Base-by-base conservation (phyloP, 2,113 vertebrate species). In the Dipodomys stephensi region DNA sequence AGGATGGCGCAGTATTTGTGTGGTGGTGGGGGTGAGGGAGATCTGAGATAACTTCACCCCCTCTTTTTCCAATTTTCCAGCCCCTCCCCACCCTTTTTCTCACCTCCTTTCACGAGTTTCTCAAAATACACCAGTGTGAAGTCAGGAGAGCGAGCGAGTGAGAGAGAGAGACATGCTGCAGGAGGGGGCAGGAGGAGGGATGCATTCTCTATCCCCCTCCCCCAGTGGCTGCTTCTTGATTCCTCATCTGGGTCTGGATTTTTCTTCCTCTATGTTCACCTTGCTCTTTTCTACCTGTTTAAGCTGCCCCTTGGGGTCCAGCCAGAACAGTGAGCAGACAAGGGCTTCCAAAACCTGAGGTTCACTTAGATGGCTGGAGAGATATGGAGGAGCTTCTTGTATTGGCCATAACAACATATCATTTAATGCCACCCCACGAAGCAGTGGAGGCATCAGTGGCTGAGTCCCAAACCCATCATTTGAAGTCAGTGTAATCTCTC, bases 111-210 rank as follows among this genome's bases (percentile, higher is more conserved):
- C 97, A 97, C 95, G 95, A 97, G 95, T 96, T 90, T 96, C 96
- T 97, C 94, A 97, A 97, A 97, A 97, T 97, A 97, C 86, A 93
- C 92, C 95, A 94, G 97, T 78, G 96, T 13, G 96, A 97, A 97
- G 93, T 95, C 94, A 94, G 95, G 95, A 92, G 91, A 96, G 94
- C 39, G 60, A 91, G 91, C 71, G 77, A 92, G 90, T 53, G 82
- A 94, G 91, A 78, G 85, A 89, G 84, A 76, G 71, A 92, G 92
- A 85, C 10, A 30, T n/a, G 80, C 72, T 73, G 90, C 35, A 6
- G 62, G 88, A 79, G 92, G 91, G 92, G 64, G 83, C 57, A 13
- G 94, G 12, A 4, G 86, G 71, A 78, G 79, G 62, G 53, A 30
- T 64, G 62, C 13, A 13, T 4, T 80, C 62, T 62, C 35, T 0